A percentile compares a stretch with the other conserved stretches of the same genome.
phyloP scores from a whole-genome alignment of 2,797 vertebrate genomes.

The Cichlasoma orientale region DNA sequence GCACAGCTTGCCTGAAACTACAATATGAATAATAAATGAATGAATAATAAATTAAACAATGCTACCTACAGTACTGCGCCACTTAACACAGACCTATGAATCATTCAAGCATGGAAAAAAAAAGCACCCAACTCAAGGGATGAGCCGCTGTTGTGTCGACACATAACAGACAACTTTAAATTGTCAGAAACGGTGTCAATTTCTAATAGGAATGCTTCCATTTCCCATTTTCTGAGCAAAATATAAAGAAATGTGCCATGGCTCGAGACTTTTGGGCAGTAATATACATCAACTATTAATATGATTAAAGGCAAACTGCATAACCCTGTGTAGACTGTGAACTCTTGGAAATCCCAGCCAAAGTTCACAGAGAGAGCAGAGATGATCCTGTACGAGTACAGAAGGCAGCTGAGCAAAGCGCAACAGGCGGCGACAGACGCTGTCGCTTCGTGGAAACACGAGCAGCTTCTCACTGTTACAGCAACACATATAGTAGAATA shows the following conservation, averaged over 20 bases:
- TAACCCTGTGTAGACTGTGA: background rate
- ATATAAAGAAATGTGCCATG: background rate
- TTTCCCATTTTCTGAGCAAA: background rate
- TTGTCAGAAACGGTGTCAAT: no score
- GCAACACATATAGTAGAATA: background rate
- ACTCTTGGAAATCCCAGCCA: background rate
- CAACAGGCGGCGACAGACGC: slow-evolving; percentile 34
- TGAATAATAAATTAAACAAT: background rate
- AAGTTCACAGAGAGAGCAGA: slow-evolving; percentile 21
- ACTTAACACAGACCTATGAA: no score
- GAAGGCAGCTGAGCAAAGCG: slow-evolving; percentile 11
- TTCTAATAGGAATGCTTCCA: no score
- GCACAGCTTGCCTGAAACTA: background rate
- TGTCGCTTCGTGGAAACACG: slow-evolving; percentile 46
- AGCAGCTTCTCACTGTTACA: slow-evolving; percentile 29
- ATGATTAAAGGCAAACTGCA: background rate
- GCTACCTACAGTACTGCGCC: background rate
- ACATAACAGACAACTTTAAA: background rate
- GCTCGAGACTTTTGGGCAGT: background rate
- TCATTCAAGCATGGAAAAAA: background rate
- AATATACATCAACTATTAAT: fast-evolving
- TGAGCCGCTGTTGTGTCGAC: fast-evolving
- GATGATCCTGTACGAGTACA: slow-evolving; percentile 7
- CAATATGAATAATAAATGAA: background rate
- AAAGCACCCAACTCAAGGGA: background rate